These are phyloP conservation scores for Meteorus cinctellus DNA, from an alignment of 2,888 invertebrate genomes.

Conservation along the genomic window DNA sequence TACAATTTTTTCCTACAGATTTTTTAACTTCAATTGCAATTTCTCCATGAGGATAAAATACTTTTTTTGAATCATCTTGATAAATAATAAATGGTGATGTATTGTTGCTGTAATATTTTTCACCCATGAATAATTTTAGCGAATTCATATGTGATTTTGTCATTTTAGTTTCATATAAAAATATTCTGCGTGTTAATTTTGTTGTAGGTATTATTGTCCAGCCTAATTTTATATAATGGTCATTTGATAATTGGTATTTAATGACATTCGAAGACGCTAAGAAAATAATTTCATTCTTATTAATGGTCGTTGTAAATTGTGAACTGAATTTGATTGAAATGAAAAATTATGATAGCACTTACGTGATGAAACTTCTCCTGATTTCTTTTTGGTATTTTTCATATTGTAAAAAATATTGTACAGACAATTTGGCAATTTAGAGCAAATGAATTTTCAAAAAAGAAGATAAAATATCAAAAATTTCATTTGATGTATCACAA, in stretches of 20 bases:
- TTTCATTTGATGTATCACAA: too few relatives aligned
- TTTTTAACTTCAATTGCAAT: slow-evolving; percentile 53
- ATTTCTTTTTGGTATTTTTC: not conserved
- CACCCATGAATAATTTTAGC: slow-evolving; percentile 43
- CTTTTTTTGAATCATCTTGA: slow-evolving; percentile 50
- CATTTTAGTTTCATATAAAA: slow-evolving; percentile 52
- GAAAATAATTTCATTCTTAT: not conserved
- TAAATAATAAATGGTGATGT: slow-evolving; percentile 51
- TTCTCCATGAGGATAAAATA: slow-evolving; percentile 59
- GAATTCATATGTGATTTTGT: slow-evolving; percentile 57
- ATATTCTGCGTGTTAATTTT: slow-evolving; percentile 55
- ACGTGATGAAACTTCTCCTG: not conserved
- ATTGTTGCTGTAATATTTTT: slow-evolving; percentile 53
- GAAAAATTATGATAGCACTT: not conserved
- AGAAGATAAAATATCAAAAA: too few relatives aligned
- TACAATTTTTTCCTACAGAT: slow-evolving; percentile 55
- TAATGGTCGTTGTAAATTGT: not conserved
- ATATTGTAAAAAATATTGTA: too few relatives aligned
- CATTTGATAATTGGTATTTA: slow-evolving; percentile 64
- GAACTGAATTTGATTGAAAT: not conserved
- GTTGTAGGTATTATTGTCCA: slow-evolving; percentile 60
- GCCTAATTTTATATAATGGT: slow-evolving; percentile 56
- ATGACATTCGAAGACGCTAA: slow-evolving; percentile 58
- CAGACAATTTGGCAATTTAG: too few relatives aligned
- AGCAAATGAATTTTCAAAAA: too few relatives aligned